Base-by-base conservation (phyloP, 2,888 invertebrate species). In the Parnassius apollo region DNA sequence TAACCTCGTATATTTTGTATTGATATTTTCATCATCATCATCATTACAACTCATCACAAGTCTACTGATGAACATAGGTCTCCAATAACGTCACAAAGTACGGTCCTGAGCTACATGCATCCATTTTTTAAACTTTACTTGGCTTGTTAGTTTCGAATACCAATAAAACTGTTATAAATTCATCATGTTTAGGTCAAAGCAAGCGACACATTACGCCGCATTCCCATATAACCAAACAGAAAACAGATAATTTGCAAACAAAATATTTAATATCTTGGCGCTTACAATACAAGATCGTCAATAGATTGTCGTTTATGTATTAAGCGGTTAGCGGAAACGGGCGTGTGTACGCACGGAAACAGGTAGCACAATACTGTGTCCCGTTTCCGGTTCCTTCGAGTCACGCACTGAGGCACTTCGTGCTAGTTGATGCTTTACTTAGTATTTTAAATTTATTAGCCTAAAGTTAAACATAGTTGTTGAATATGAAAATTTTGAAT, bases 291-390 rank as follows among this genome's bases (percentile, higher is more conserved):
- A 81, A 82, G 80, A 84, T 83, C 80, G 71, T 69, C 9, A 78
- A 80, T 78, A 53, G 67, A 60, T 66, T 50, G 53, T 11, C 13
- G 13, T 13, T 57, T 63, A 65, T 66, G 69, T 64, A 66, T 58
- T 68, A 74, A 73, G 73, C 71, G 75, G 71, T 66, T 65, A 71
- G 77, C 76, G 77, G 70, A 73, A 71, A 74, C 82, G 81, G 80
- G 80, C 73, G 68, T 66, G 75, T 76, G 76, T 76, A 78, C 85
- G 86, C 77, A 78, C 85, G 86, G 86, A 85, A 84, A 75, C 76
- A 73, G 69, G 72, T 75, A 77, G 65, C 68, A 66, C 70, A 66
- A 69, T 71, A 69, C 68, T 76, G 72, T 77, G 75, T 72, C 74
- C 74, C 75, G 72, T 73, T 78, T 81, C 82, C 81, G 80, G 76